Conservation (phyloP, 92 coral and sea anemone species). For the Parazoanthus atlanticus region DNA sequence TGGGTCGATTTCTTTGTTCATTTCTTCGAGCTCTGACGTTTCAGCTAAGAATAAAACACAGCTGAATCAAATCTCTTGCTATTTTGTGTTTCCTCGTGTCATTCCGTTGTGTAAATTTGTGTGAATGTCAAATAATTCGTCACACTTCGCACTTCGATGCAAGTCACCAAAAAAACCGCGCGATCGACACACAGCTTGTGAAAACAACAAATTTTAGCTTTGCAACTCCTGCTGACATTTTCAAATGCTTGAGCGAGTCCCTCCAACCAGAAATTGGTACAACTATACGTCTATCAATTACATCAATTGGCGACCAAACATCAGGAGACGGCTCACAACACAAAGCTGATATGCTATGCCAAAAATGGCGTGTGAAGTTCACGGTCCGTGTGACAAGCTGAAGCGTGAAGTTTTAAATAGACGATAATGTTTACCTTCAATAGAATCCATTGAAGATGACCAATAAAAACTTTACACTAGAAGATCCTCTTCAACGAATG, state of each 20-base stretch:
- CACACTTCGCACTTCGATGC: constrained; percentile 30
- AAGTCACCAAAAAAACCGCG: constrained; percentile 2
- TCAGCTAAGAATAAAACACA: constrained; percentile 35
- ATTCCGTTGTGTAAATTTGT: neutral
- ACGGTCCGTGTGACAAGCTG: constrained; percentile 19
- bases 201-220: neutral
- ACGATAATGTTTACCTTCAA: constrained; percentile 32
- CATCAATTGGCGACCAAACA: constrained; percentile 13
- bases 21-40: constrained; percentile 31
- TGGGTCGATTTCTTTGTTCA: constrained; percentile 39
- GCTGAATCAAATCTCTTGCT: constrained; percentile 21
- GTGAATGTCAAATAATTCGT: neutral
- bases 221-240: constrained; percentile 28
- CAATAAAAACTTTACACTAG: neutral
- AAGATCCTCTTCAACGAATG: constrained; percentile 1
- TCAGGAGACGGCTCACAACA: constrained; percentile 35
- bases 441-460: constrained; percentile 26
- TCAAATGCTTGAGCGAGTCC: constrained; percentile 15
- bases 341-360: constrained; percentile 35
- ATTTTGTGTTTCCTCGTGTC: neutral
- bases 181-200: neutral
- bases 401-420: constrained; percentile 2
- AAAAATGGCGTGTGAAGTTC: constrained; percentile 32
- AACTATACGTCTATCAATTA: constrained; percentile 21
- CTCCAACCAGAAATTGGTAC: constrained; percentile 30